These are phyloP conservation scores for Epinotia nisella DNA, from an alignment of 2,888 invertebrate species.

Conservation along the genomic window DNA sequence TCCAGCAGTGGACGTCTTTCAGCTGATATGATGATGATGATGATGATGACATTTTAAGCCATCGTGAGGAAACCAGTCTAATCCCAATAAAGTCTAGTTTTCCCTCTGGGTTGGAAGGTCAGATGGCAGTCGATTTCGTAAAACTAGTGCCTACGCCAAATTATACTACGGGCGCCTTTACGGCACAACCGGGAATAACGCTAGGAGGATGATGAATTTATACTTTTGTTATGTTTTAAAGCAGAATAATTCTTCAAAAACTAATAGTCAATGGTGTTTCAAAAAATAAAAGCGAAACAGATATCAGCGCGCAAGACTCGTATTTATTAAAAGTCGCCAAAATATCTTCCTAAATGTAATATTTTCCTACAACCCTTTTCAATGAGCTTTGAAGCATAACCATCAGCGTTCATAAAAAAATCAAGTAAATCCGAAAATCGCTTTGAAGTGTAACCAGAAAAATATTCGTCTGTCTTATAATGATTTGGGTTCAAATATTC, in stretches of 20 bases:
- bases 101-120: no score
- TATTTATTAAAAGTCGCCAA: background rate
- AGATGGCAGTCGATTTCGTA: no score
- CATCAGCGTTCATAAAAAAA: constrained; percentile 26
- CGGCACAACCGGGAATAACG: no score
- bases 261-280: background rate
- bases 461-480: constrained; percentile 41
- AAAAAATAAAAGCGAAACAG: background rate
- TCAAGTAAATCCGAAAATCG: constrained; percentile 35
- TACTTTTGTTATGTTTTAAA: no score
- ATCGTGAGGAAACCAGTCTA: no score
- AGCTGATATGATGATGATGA: no score
- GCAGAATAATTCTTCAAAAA: background rate
- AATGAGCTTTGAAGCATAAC: constrained; percentile 6
- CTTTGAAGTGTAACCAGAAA: constrained; percentile 40
- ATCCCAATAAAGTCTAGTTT: no score
- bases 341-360: background rate
- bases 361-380: constrained; percentile 6
- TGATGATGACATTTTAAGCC: no score
- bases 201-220: no score
- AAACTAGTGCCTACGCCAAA: no score
- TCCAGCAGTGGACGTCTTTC: no score
- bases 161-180: no score
- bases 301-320: background rate
- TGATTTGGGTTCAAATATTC: constrained; percentile 43